Evolutionary conservation across 1,140 invertebrate species (phyloP).

Genomic region (Ectropis grisescens): DNA sequence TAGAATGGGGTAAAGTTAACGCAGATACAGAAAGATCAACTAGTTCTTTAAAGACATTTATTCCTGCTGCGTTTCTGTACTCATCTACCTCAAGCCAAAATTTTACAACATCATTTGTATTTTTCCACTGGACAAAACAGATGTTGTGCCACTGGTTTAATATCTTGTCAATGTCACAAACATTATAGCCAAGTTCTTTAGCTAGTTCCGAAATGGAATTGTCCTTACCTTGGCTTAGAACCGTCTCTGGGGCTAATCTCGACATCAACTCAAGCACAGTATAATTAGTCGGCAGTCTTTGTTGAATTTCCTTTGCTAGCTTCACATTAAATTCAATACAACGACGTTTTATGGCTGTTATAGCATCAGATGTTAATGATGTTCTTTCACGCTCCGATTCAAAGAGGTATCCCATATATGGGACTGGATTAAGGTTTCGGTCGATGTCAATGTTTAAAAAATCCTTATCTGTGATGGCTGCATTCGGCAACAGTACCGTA

Average conservation of each 20-base stretch:
- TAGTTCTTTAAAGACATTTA: conserved; percentile 23
- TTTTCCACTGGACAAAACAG: too few relatives aligned
- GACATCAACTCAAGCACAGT: too few relatives aligned
- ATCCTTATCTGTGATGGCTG: conserved; percentile 8
- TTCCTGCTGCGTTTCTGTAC: too few relatives aligned
- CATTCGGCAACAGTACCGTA: conserved; percentile 6
- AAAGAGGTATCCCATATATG: conserved; percentile 9
- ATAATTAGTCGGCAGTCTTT: conserved; percentile 12
- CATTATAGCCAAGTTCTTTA: too few relatives aligned
- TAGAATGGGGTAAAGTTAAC: conserved; percentile 28
- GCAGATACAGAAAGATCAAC: conserved; percentile 10
- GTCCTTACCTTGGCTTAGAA: conserved; percentile 8
- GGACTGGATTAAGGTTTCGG: conserved; percentile 6
- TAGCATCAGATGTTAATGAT: conserved; percentile 6
- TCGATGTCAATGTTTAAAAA: conserved; percentile 10
- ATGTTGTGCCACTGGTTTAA: too few relatives aligned
- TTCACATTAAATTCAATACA: conserved; percentile 13
- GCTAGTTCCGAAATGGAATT: too few relatives aligned
- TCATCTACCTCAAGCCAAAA: too few relatives aligned
- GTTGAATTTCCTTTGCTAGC: conserved; percentile 13
- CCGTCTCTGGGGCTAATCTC: conserved; percentile 5
- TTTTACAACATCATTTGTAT: too few relatives aligned
- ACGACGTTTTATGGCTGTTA: conserved; percentile 8
- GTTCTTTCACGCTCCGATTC: conserved; percentile 7
- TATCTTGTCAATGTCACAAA: too few relatives aligned